Evolutionary conservation across 2,888 invertebrate species (phyloP).

Genomic region (Hydropsyche betteni): DNA sequence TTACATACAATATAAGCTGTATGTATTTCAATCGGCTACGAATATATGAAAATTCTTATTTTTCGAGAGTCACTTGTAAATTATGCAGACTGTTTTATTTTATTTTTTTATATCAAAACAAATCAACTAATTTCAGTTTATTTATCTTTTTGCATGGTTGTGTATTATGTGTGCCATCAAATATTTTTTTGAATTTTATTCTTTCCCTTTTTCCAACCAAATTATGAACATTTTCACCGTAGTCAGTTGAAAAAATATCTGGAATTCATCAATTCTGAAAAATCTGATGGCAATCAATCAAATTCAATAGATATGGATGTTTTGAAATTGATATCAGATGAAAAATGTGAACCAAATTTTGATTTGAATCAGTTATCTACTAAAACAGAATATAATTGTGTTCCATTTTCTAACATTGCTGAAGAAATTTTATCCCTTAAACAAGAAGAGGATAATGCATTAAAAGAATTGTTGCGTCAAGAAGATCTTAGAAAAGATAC

Average conservation of each 20-base stretch:
- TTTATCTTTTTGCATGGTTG: conserved; percentile 36
- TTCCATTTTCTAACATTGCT: conserved; percentile 15
- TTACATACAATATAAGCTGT: too few species aligned
- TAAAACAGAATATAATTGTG: conserved; percentile 6
- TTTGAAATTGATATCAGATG: conserved; percentile 28
- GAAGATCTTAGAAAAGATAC: conserved; percentile 69
- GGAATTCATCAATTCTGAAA: conserved; percentile 68
- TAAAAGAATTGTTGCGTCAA: conserved; percentile 60
- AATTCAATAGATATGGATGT: conserved; percentile 50
- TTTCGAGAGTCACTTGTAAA: too few species aligned
- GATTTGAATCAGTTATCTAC: not conserved
- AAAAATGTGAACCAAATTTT: too few species aligned
- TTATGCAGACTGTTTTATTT: too few species aligned
- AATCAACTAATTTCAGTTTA: not conserved
- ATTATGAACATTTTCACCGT: conserved; percentile 46
- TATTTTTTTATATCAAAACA: too few species aligned
- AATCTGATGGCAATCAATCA: conserved; percentile 53
- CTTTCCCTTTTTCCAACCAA: conserved; percentile 32
- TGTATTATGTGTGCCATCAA: conserved; percentile 25
- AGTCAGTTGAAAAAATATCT: conserved; percentile 69
- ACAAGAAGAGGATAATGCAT: conserved; percentile 44
- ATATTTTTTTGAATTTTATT: conserved; percentile 26
- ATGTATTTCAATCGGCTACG: too few species aligned
- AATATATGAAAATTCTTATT: too few species aligned
- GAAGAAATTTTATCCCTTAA: not conserved